Evolutionary conservation across 2,113 vertebrate species (phyloP), one percentile per base, ranked within the genome.

Genomic region (Podarcis cretensis): DNA sequence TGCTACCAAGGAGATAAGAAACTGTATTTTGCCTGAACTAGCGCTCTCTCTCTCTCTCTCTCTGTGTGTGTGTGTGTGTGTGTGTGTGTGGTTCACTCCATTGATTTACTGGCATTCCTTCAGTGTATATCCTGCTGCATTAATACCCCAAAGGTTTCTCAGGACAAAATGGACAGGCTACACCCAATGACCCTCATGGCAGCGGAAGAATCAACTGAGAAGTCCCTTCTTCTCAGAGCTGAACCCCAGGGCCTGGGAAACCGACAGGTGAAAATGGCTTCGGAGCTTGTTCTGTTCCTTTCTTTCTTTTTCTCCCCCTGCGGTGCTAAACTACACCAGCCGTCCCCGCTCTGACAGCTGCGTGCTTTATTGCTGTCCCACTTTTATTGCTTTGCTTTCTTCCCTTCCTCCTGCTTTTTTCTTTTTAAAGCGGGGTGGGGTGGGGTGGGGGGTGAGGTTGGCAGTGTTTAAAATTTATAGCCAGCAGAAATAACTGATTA

Each of bases 401-500:
- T 92, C 68, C 93, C 65, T 77, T 89, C 80, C 25, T 83, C 76
- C 84, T 40, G 37, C 30, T 83, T 76, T 82, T 66, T 77, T 5
- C 32, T 78, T 66, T 37, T 1, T 23, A 91, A 92, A 91, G 68
- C 0, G 0, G 2, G 0, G 0, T 0, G 0, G n/a, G 66, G 35
- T 43, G 68, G 0, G 0, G 35, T 35, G 35, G 35, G 35, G 2
- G 0, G 0, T 0, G 0, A 35, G 89, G 92, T 9, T 30, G 68
- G 35, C 48, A 2, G 48, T 63, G 59, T 74, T 32, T 90, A 92
- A 96, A 97, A 97, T 97, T 96, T 96, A 97, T 90, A 92, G 91
- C 90, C 81, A 91, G 90, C 87, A 97, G 95, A 96, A 97, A 88
- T 94, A 93, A 96, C 95, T 48, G 96, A 97, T 96, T 91, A 92